Percentiles rank a stretch among this genome's conserved stretches.
These are phyloP conservation scores for human (Homo sapiens) DNA, from an alignment of 2,113 vertebrate genomes.

Conservation along the genomic window DNA sequence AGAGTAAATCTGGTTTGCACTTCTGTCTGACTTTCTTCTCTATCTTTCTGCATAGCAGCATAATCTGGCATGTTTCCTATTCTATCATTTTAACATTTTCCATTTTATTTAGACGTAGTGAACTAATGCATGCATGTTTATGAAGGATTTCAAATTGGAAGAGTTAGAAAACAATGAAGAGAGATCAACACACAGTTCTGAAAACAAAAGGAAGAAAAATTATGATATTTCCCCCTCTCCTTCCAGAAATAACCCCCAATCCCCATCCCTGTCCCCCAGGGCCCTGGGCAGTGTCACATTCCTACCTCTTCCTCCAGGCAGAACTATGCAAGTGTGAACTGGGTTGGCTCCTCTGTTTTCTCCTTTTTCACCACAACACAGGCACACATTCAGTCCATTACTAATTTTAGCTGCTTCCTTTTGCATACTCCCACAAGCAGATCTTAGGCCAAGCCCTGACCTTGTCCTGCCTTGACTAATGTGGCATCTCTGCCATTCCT, in stretches of 20 bases:
- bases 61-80: neutral
- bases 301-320: neutral
- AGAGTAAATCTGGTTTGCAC: neutral
- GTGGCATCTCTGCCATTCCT: constrained; percentile 11
- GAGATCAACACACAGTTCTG: neutral
- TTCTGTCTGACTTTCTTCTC: neutral
- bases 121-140: neutral
- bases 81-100: neutral
- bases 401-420: constrained; percentile 65
- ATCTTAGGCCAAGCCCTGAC: constrained; percentile 40
- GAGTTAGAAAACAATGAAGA: neutral
- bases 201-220: neutral
- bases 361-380: neutral
- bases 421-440: neutral
- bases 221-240: too few relatives aligned
- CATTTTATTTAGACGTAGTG: neutral
- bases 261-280: neutral
- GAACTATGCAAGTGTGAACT: neutral
- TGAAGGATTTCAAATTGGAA: neutral
- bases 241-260: neutral
- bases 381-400: constrained; percentile 33
- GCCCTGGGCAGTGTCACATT: neutral
- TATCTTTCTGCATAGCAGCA: neutral
- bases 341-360: neutral
- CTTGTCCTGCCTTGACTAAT: constrained; percentile 51